phyloP scores from a whole-genome alignment of 2,113 vertebrate genomes.

The Sebastes fasciatus region DNA sequence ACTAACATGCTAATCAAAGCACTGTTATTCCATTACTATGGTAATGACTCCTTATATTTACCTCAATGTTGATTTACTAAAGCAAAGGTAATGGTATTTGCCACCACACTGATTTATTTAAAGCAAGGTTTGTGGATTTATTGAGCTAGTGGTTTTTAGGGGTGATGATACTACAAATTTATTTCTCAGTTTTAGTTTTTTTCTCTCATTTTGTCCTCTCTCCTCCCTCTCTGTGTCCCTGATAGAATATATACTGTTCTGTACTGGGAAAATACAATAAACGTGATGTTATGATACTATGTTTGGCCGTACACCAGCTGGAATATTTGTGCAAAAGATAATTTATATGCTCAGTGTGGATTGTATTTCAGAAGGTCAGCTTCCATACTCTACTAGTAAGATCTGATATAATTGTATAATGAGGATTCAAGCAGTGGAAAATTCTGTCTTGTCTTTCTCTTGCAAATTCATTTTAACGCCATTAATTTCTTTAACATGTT shows the following conservation, averaged over 20 bases:
- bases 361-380: neutral
- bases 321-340: conserved; percentile 11
- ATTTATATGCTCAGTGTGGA: neutral
- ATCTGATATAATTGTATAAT: neutral
- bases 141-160: neutral
- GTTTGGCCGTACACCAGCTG: neutral
- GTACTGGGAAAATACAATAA: neutral
- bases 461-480: too few species aligned
- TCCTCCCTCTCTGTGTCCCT: neutral
- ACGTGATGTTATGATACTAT: neutral
- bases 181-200: neutral
- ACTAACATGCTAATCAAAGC: conserved; percentile 61
- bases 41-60: conserved; percentile 68
- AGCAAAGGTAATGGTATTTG: conserved; percentile 50
- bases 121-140: conserved; percentile 31
- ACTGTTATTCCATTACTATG: conserved; percentile 71
- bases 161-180: neutral
- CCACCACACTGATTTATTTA: conserved; percentile 34
- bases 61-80: conserved; percentile 46
- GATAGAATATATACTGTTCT: neutral
- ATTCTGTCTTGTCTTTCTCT: too few species aligned
- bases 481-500: too few species aligned
- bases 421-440: neutral
- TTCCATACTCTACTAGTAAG: neutral
- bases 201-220: neutral